Evolutionary conservation across 2,888 invertebrate species (phyloP), one percentile per base, ranked within the genome.

Genomic region (Rhagium mordax): DNA sequence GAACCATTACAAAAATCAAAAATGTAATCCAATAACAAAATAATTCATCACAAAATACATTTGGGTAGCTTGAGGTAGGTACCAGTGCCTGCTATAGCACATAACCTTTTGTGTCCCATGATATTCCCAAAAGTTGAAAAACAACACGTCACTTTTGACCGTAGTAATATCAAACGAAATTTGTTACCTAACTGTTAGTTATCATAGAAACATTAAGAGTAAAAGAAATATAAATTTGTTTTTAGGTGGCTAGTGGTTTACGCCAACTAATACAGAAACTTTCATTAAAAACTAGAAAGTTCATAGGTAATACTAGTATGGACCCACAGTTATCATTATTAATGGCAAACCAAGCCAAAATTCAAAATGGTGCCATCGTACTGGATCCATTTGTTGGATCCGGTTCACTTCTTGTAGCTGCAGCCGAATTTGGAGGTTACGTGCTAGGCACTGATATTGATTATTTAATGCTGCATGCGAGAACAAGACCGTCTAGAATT

Each of bases 281-380:
- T 77, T 96, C 97, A 0, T 87, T 99, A 33, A 97, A 97, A 88
- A 94, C 92, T 55, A 91, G 99, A 1, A 95, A 95, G 87, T 99
- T 99, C 87, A 98, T 99, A 83, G 98, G 98, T 13, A 99, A 99
- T 87, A 99, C 99, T 0, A 97, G 97, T 80, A 99, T 99, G 99
- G 99, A 99, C 86, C 95, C 99, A 0, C 95, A 96, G 82, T 89
- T 99, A 5, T 94, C 98, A 0, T 88, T 99, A 60, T 89, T 99
- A 68, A 98, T 98, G 98, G 96, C 98, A 0, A 99, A 99, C 89
- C 94, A 98, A 88, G 98, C 95, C 0, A 90, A 93, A 86, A 92
- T 96, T 4, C 87, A 88, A 67, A 81, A 88, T 0, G 94, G 94
- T 0, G 93, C 95, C 84, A 81, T 99, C 0, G 93, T 98, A 41